A percentile compares a stretch with the other conserved stretches of the same genome.
These are phyloP conservation scores for Conus ventricosus DNA, from an alignment of 1,140 invertebrate genomes.

Conservation along the genomic window DNA sequence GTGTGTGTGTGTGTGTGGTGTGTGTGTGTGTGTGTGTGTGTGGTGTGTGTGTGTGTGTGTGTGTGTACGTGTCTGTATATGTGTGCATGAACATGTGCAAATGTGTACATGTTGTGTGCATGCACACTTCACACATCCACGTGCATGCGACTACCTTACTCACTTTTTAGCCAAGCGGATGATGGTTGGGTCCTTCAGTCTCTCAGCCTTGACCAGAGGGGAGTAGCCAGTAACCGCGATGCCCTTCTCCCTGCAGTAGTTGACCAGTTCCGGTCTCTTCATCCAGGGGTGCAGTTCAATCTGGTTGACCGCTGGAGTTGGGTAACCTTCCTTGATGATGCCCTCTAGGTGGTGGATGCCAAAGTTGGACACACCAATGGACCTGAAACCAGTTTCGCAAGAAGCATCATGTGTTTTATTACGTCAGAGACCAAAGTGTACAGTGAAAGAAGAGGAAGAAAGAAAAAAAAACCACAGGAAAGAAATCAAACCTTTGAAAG, in stretches of 20 bases:
- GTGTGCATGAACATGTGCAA: too few species aligned
- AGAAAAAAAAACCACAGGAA: too few species aligned
- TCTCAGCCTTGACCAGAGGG: conserved; percentile 59
- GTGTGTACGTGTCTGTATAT: too few species aligned
- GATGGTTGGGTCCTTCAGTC: conserved; percentile 52
- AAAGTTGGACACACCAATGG: conserved; percentile 70
- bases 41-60: too few species aligned
- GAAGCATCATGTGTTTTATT: background rate
- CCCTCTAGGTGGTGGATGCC: conserved; percentile 63
- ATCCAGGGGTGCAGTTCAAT: conserved; percentile 68
- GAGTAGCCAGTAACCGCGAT: conserved; percentile 67
- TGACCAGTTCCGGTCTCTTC: conserved; percentile 54
- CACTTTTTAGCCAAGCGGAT: conserved; percentile 55
- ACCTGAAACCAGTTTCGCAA: conserved; percentile 44
- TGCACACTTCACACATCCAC: too few species aligned
- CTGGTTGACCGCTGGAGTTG: conserved; percentile 66
- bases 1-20: too few species aligned
- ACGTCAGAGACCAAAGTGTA: background rate
- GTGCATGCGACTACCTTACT: background rate
- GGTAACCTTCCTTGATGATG: conserved; percentile 54
- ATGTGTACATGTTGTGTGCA: too few species aligned
- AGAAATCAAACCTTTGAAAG: too few species aligned
- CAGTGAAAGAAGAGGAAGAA: too few species aligned
- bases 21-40: too few species aligned
- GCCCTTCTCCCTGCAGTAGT: conserved; percentile 59